phyloP scores from a whole-genome alignment of 1,140 invertebrate species.

The Cheumatopsyche charites region DNA sequence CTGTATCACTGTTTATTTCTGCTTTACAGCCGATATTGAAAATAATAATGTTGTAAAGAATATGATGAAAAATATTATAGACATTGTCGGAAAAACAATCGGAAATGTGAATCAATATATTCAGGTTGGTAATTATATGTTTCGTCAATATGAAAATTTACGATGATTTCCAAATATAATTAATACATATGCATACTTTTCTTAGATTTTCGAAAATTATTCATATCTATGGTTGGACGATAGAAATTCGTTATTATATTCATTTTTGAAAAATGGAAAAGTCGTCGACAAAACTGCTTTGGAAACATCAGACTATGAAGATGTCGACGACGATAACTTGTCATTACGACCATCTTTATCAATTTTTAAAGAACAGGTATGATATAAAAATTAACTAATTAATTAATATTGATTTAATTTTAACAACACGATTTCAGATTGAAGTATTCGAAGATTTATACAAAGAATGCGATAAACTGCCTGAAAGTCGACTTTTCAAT shows the following conservation, averaged over 20 bases:
- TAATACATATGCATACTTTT: conserved; percentile 2
- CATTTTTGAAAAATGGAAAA: conserved; percentile 71
- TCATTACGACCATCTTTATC: conserved; percentile 55
- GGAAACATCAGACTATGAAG: conserved; percentile 65
- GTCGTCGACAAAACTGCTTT: conserved; percentile 59
- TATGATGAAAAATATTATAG: conserved; percentile 32
- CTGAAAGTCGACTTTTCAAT: conserved; percentile 63
- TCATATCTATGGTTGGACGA: conserved; percentile 74
- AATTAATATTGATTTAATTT: conserved; percentile 15
- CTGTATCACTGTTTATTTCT: conserved; percentile 4
- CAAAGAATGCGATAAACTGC: conserved; percentile 55
- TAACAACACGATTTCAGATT: conserved; percentile 51
- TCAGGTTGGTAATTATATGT: conserved; percentile 26
- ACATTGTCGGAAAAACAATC: conserved; percentile 36
- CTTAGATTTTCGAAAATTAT: conserved; percentile 59
- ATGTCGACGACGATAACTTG: conserved; percentile 61
- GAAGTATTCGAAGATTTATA: conserved; percentile 58
- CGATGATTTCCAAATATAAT: conserved; percentile 1
- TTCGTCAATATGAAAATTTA: conserved; percentile 16
- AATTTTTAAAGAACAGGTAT: conserved; percentile 58
- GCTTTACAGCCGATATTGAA: conserved; percentile 32
- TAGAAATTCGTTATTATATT: conserved; percentile 66
- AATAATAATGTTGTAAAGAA: conserved; percentile 28
- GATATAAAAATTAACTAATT: background rate
- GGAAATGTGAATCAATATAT: conserved; percentile 41